phyloP scores from a whole-genome alignment of 2,113 vertebrate species.

The Sclerurus mexicanus region DNA sequence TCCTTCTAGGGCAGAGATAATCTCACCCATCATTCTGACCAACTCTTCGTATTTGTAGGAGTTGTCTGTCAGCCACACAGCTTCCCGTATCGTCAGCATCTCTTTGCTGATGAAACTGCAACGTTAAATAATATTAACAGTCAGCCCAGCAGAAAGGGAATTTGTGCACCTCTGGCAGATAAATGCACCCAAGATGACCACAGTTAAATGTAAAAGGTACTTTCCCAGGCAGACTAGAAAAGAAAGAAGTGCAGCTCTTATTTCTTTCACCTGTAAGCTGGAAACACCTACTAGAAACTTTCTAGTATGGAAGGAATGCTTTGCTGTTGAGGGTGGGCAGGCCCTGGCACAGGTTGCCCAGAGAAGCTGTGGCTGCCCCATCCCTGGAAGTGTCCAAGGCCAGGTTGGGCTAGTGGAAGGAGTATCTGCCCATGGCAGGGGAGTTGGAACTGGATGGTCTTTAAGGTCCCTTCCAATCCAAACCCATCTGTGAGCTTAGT shows the following conservation, averaged over 20 bases:
- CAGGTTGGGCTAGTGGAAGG: rapidly evolving
- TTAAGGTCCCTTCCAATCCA: background rate
- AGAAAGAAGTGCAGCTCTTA: background rate
- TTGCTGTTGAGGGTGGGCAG: background rate
- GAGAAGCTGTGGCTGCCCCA: background rate
- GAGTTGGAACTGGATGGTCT: background rate
- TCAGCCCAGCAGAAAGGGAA: background rate
- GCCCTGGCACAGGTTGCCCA: background rate
- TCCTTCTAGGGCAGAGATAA: constrained; percentile 89
- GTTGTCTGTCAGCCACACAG: constrained; percentile 98
- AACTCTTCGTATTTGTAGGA: constrained; percentile 97
- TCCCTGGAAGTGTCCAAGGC: background rate
- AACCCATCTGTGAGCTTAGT: background rate
- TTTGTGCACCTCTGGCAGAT: background rate
- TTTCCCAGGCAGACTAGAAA: background rate
- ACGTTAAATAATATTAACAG: background rate
- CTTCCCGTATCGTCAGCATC: constrained; percentile 94
- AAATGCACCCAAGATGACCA: background rate
- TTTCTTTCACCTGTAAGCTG: background rate
- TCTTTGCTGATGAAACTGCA: constrained; percentile 91
- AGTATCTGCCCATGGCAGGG: background rate
- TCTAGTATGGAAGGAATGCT: background rate
- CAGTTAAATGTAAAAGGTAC: background rate
- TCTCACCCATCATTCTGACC: constrained; percentile 98
- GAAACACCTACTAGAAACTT: background rate